Base-by-base conservation (phyloP, 2,113 vertebrate species). In the Myotis lucifugus region DNA sequence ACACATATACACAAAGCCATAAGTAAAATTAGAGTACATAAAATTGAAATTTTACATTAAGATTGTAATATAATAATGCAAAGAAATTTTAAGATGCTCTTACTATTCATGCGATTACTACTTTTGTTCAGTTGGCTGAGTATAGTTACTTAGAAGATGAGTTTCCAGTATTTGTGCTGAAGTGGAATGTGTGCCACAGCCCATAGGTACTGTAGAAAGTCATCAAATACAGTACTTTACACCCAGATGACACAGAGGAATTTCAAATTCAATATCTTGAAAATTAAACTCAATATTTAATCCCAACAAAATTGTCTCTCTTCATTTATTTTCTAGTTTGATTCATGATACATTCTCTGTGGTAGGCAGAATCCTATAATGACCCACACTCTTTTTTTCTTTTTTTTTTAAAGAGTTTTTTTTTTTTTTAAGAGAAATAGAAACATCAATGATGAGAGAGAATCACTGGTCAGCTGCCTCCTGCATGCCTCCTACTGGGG, bases 1-100 rank as follows among this genome's bases (percentile, higher is more conserved):
- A 32, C 32, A 23, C 14, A 18, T 3, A 48, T 6, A 72, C 27
- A 66, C 27, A 90, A 81, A 95, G 90, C n/a, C 67, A 34, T 13
- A 86, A 87, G 50, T 56, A 32, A 91, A 70, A 54, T 40, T 61
- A 67, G 85, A 86, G 37, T 13, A 15, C 13, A 40, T 13, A 70
- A 86, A 89, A 76, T 23, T 59, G 37, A 69, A 59, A n/a, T 18
- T 72, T 94, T 90, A 56, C n/a, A 52, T 70, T 76, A 85, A 88
- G 7, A 54, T 70, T 61, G 2, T 27, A 88, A 70, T 69, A 27
- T 32, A 64, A 29, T 59, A 25, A 61, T 64, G 34, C 66, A 79
- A 74, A 88, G 27, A 78, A 81, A 48, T 37, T 59, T 52, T 73
- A 93, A 92, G 54, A 72, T 81, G 37, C 17, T 87, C 3, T 91